A percentile compares a stretch with the other conserved stretches of the same genome.
Conservation (phyloP, 2,888 invertebrate genomes). For the Lasioglossum villosulum region DNA sequence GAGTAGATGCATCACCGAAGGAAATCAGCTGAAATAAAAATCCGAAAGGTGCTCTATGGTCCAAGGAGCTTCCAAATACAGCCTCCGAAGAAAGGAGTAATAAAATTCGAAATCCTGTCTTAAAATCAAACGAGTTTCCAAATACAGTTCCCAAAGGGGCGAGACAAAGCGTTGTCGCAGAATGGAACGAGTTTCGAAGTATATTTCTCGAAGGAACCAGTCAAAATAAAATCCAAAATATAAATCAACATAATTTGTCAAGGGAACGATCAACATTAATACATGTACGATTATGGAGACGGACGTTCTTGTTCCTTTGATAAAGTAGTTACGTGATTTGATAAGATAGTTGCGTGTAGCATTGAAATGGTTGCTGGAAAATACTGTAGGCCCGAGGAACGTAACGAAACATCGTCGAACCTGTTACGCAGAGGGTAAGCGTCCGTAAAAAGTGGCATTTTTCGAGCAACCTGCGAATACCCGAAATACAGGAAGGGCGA, state of each 20-base stretch:
- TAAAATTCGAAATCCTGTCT: neutral
- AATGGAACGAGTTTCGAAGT: neutral
- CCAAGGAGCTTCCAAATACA: neutral
- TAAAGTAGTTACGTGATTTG: neutral
- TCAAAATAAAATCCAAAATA: neutral
- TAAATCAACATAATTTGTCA: neutral
- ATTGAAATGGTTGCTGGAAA: neutral
- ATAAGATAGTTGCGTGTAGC: neutral
- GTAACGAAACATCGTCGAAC: slow-evolving; percentile 46
- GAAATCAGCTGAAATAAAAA: slow-evolving; percentile 2
- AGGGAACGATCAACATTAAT: neutral
- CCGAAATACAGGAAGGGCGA: slow-evolving; percentile 59
- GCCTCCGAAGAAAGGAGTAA: neutral
- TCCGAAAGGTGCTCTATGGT: neutral
- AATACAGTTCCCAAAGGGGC: neutral
- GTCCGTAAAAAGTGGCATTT: slow-evolving; percentile 62
- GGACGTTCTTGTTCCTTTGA: neutral
- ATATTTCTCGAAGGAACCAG: neutral
- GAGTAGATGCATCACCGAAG: neutral
- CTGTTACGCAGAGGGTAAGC: slow-evolving; percentile 49
- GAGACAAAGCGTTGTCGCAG: neutral
- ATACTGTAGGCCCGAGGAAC: neutral
- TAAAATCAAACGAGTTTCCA: neutral
- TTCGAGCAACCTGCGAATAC: slow-evolving; percentile 70
- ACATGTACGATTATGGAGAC: neutral